These are phyloP conservation scores for Octodon degus DNA, from an alignment of 2,113 vertebrate genomes.

Conservation along the genomic window DNA sequence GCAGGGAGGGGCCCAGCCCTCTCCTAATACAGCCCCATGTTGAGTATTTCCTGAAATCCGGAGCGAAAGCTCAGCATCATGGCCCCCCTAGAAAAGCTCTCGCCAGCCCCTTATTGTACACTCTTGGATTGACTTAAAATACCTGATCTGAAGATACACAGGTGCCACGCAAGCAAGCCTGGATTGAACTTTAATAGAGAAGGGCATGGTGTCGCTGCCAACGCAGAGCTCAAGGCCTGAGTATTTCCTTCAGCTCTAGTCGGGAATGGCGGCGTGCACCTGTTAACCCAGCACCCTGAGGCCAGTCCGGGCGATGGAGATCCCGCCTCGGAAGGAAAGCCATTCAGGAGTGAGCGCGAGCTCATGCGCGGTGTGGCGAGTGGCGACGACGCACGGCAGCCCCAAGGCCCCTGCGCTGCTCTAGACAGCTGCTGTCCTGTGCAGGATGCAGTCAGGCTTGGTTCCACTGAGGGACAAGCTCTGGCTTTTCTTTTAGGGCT, in stretches of 20 bases:
- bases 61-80: not conserved
- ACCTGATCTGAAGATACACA: not conserved
- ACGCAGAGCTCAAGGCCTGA: not conserved
- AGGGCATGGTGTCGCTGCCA: not conserved
- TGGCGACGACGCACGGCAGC: no score
- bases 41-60: not conserved
- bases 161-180: not conserved
- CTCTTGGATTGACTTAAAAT: not conserved
- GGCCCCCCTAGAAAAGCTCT: not conserved
- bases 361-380: no score
- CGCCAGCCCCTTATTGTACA: not conserved
- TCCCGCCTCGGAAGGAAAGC: not conserved
- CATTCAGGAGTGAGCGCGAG: not conserved
- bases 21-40: not conserved
- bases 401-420: not conserved
- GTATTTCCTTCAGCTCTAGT: not conserved
- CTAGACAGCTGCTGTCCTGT: no score
- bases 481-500: not conserved
- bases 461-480: not conserved
- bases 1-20: not conserved
- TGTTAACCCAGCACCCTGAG: not conserved
- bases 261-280: accelerated
- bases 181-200: not conserved
- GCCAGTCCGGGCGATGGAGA: not conserved
- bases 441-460: not conserved